Base-by-base conservation (phyloP, 1,140 invertebrate species). In the Conopomorpha cramerella region DNA sequence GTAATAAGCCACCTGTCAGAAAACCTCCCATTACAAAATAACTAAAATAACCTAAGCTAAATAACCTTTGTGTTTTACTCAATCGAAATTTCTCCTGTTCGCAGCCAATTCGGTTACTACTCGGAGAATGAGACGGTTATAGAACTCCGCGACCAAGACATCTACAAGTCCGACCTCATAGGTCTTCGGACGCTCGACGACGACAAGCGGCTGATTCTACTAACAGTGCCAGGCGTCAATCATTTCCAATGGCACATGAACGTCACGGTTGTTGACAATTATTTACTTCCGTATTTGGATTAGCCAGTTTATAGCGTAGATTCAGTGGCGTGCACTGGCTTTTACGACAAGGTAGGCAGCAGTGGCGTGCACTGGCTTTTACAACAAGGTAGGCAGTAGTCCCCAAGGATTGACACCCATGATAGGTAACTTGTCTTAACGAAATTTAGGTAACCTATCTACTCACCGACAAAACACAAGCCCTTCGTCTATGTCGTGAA, bases 191-290 rank as follows among this genome's bases (percentile, higher is more conserved):
- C 85, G 0, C 63, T 95, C 13, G 82, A 91, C 55, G 68, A 86
- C 37, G 65, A 71, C 10, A 82, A 82, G 0, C 86, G 82, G 49
- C 57, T 95, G 0, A 70, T 83, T 19, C 55, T 87, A 0, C 76
- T 91, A 29, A 85, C 86, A 0, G 82, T 92, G 0, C 83, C 87
- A 0, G 86, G 88, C 16, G 82, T 95, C 0, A 76, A 86, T 18
- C 93, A 96, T 59, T 83, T 85, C 42, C 77, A 82, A 16, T 96
- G 93, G 93, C 91, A 95, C 52, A 83, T 80, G 38, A 92, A 92
- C 51, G 59, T 81, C 7, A 82, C 82, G 13, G 85, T 95, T 32
- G 86, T 93, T 17, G 86, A 90, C 51, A 71, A 90, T 38, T 88
- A 83, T 63, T 84, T 96, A 47, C 49, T 93, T 49, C 90, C 88